Conservation (phyloP, 2,888 invertebrate genomes). For the Stegana nigrithorax region DNA sequence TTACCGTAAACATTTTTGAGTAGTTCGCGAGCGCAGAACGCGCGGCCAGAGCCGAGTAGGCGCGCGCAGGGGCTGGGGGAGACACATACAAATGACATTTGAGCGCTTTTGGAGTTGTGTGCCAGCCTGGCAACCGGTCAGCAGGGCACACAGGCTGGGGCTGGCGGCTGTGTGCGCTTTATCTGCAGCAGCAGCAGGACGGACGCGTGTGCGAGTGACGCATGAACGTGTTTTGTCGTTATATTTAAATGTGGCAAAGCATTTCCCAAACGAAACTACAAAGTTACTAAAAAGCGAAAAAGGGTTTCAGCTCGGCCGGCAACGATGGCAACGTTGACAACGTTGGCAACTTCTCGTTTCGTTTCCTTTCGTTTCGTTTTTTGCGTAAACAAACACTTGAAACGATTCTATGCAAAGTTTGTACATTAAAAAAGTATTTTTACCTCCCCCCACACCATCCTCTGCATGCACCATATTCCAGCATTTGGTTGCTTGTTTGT, state of each 20-base stretch:
- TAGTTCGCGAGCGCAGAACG: conserved; percentile 46
- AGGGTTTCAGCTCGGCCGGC: neutral
- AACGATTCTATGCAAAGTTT: conserved; percentile 9
- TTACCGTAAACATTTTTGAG: conserved; percentile 60
- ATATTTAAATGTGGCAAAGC: neutral
- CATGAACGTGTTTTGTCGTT: conserved; percentile 11
- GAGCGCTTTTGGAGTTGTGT: no score
- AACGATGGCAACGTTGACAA: no score
- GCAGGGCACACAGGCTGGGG: no score
- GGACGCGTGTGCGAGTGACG: neutral
- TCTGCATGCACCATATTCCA: no score
- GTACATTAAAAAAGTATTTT: no score
- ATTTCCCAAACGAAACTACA: neutral
- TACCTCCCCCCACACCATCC: no score
- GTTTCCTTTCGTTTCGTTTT: no score
- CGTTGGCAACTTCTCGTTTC: no score
- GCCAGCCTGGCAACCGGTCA: no score
- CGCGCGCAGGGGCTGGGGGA: conserved; percentile 44
- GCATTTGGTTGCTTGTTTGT: neutral
- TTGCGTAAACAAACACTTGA: conserved; percentile 12
- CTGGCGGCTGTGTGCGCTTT: conserved; percentile 1
- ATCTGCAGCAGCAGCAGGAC: no score
- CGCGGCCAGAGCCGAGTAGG: conserved; percentile 29
- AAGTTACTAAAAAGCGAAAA: neutral
- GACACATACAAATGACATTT: no score